A percentile compares a stretch with the other conserved stretches of the same genome.
These are phyloP conservation scores for Acinonyx jubatus DNA, from an alignment of 2,113 vertebrate species.

Conservation along the genomic window DNA sequence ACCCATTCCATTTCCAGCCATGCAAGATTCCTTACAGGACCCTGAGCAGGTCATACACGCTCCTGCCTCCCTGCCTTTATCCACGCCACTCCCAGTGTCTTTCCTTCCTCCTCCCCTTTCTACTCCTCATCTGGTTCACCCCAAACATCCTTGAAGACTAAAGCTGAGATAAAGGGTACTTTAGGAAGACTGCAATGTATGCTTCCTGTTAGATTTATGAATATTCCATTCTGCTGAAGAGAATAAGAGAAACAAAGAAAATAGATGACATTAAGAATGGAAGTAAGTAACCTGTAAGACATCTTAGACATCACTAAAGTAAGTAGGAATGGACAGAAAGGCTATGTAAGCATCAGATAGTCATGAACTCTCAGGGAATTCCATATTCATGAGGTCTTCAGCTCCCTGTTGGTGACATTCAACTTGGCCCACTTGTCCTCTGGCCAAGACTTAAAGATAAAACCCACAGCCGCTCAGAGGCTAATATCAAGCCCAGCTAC, in stretches of 20 bases:
- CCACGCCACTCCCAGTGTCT: fast-evolving
- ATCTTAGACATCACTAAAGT: not conserved
- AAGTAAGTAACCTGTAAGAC: not conserved
- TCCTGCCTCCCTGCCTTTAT: not conserved
- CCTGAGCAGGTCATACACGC: not conserved
- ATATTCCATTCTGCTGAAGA: not conserved
- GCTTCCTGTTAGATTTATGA: not conserved
- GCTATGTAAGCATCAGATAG: not conserved
- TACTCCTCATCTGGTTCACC: not conserved
- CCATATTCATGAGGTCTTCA: not conserved
- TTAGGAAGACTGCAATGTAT: not conserved
- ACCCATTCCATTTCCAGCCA: not conserved
- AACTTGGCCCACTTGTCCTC: not conserved
- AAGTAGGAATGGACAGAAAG: not conserved
- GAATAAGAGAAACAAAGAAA: not conserved
- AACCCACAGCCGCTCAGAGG: not conserved
- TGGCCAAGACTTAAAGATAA: not conserved
- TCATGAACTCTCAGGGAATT: not conserved
- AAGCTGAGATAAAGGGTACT: not conserved
- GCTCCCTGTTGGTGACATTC: not conserved
- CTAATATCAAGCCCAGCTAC: not conserved
- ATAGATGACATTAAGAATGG: not conserved
- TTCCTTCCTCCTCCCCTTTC: not conserved
- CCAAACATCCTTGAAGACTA: not conserved
- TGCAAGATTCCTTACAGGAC: not conserved